phyloP scores from a whole-genome alignment of 2,113 vertebrate genomes.

The Odobenus rosmarus region DNA sequence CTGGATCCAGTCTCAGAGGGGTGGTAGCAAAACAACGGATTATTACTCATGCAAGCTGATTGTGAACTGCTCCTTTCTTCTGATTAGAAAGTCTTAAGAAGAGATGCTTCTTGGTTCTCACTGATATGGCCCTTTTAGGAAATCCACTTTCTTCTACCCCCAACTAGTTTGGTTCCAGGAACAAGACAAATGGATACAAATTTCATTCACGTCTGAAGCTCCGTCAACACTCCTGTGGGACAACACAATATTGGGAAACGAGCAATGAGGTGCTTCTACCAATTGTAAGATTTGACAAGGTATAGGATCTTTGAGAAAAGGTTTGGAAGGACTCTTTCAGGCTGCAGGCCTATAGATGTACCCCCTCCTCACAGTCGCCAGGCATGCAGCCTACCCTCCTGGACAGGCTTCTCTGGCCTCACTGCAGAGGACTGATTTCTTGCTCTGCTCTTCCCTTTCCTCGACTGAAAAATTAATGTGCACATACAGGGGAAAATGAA shows the following conservation, averaged over 20 bases:
- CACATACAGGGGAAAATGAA: neutral
- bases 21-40: rapidly evolving
- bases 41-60: rapidly evolving
- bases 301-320: neutral
- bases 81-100: neutral
- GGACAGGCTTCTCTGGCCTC: neutral
- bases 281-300: neutral
- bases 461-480: neutral
- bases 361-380: neutral
- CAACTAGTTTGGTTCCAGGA: neutral
- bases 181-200: neutral
- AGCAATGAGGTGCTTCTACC: neutral
- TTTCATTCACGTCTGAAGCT: neutral
- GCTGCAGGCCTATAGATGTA: neutral
- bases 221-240: neutral
- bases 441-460: neutral
- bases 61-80: neutral
- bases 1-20: neutral
- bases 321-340: neutral
- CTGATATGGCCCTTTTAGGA: neutral
- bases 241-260: neutral
- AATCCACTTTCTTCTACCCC: neutral
- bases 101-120: neutral
- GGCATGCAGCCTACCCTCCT: too few relatives aligned
- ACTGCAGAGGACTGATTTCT: rapidly evolving